Conservation (phyloP, 2,888 invertebrate genomes). For the Miltochrista miniata region DNA sequence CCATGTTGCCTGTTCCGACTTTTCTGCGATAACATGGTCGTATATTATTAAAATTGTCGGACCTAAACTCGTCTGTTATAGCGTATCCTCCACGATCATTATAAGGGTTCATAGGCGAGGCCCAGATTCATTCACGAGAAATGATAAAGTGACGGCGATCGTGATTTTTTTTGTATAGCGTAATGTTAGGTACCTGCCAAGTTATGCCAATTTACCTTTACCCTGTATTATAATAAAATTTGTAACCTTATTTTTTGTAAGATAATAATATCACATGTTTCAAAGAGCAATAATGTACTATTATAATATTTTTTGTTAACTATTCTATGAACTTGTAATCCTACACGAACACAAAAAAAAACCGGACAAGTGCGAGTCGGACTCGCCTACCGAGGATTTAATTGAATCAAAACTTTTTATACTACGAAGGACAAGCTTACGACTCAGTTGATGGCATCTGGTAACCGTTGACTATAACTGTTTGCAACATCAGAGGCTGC, state of each 20-base stretch:
- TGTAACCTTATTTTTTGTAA: not conserved
- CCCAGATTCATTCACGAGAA: conserved; percentile 1
- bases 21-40: conserved; percentile 1
- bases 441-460: no score
- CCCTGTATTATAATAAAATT: not conserved
- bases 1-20: conserved; percentile 1
- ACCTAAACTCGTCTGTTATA: conserved; percentile 11
- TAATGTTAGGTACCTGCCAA: not conserved
- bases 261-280: no score
- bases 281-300: no score
- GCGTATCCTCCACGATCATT: conserved; percentile 9
- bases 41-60: conserved; percentile 9
- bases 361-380: no score
- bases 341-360: no score
- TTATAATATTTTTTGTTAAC: no score
- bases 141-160: not conserved
- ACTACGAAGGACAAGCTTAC: no score
- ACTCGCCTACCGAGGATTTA: no score
- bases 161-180: not conserved
- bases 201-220: not conserved
- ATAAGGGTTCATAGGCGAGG: conserved; percentile 7
- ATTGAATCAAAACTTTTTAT: no score
- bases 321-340: no score
- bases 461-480: no score
- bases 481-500: no score